phyloP scores from a whole-genome alignment of 1,140 invertebrate species.

The Dendrolimus kikuchii region DNA sequence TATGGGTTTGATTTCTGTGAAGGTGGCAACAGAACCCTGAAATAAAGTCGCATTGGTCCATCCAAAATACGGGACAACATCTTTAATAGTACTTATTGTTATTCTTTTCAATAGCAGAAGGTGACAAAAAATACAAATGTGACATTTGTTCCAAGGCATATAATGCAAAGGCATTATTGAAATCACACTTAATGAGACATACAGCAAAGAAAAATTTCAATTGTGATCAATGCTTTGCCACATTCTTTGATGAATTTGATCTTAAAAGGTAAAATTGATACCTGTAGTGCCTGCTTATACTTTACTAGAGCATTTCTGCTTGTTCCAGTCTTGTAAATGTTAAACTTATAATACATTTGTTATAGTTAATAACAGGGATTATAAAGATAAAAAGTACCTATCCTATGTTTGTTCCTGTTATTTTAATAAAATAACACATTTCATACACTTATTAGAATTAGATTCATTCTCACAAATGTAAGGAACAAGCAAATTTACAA shows the following conservation, averaged over 20 bases:
- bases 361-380: too few species aligned
- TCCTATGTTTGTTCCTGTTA: too few species aligned
- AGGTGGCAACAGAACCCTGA: too few species aligned
- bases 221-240: constrained; percentile 29
- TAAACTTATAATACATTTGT: too few species aligned
- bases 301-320: not conserved
- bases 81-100: constrained; percentile 1
- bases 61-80: not conserved
- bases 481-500: too few species aligned
- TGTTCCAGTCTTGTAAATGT: too few species aligned
- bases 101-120: constrained; percentile 12
- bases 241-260: constrained; percentile 12
- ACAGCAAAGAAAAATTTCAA: constrained; percentile 14
- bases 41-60: too few species aligned
- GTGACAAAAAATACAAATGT: constrained; percentile 28
- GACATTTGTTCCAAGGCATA: constrained; percentile 27
- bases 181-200: constrained; percentile 14
- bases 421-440: too few species aligned
- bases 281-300: not conserved
- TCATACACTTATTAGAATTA: too few species aligned
- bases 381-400: too few species aligned
- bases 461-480: too few species aligned
- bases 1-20: too few species aligned
- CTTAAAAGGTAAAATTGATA: constrained; percentile 18
- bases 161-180: constrained; percentile 12